Evolutionary conservation across 2,113 vertebrate genomes (phyloP), one percentile per base, ranked within the genome.

Genomic region (Poeciliopsis turrubarensis): DNA sequence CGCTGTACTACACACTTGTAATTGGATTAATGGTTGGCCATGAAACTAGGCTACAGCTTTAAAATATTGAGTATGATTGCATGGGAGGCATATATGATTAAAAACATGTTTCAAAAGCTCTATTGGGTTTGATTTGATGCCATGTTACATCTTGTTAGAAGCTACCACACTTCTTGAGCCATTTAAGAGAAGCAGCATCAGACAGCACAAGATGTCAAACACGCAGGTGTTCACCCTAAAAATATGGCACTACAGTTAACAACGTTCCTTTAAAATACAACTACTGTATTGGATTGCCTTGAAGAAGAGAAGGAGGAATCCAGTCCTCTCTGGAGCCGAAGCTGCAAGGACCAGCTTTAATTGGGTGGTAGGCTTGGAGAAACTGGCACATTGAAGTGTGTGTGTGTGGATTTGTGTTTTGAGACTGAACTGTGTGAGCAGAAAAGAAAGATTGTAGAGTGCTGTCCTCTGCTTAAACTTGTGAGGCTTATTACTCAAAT

Each of bases 271-370:
- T 84, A 89, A 92, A 91, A 89, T 80, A 89, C 82, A 86, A 86
- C 86, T 89, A 88, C 88, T 71, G 73, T 57, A 84, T 63, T 85
- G 86, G 87, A 78, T 78, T 91, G 83, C 87, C 89, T 92, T 89
- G 69, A 91, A 93, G 87, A 77, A 88, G 62, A 87, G 41, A 63
- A 72, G 73, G 74, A 89, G 73, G 74, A 89, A 81, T 85, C 74
- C 79, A 86, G 87, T 90, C 84, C 87, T 91, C 85, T 89, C 82
- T 86, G 75, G 78, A 87, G 79, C 84, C 73, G 83, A 88, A 89
- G 87, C 88, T 91, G 91, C 86, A 89, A 90, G 88, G 86, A 83
- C 85, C 85, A 80, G 84, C 74, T 84, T 90, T 94, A 91, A 94
- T 94, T 94, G 92, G 90, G 87, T 85, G 85, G 87, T 87, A 85